phyloP scores from a whole-genome alignment of 2,113 vertebrate species.

The Ia io region DNA sequence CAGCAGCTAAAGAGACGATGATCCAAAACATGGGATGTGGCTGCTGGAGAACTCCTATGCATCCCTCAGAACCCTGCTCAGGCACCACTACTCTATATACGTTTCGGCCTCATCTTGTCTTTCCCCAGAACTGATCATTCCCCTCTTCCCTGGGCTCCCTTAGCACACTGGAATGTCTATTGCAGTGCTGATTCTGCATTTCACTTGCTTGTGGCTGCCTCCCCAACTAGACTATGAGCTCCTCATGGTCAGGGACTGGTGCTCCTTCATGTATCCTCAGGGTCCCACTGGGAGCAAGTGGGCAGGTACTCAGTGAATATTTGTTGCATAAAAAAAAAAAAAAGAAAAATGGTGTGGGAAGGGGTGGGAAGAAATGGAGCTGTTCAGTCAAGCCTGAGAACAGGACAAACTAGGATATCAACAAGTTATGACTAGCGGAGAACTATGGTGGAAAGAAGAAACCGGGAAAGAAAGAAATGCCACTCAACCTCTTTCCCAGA shows the following conservation, averaged over 20 bases:
- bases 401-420: too few relatives aligned
- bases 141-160: not conserved
- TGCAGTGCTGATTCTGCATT: too few relatives aligned
- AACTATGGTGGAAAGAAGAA: not conserved
- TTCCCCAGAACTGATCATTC: not conserved
- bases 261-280: not conserved
- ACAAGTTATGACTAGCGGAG: not conserved
- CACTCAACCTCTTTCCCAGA: too few relatives aligned
- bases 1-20: not conserved
- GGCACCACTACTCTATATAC: not conserved
- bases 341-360: not conserved
- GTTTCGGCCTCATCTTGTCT: not conserved
- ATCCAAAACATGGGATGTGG: rapidly evolving
- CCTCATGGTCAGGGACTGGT: not conserved
- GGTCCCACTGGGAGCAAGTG: not conserved
- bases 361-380: not conserved
- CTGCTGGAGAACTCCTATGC: not conserved
- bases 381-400: not conserved
- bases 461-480: too few relatives aligned
- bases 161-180: rapidly evolving
- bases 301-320: constrained; percentile 46
- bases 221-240: not conserved
- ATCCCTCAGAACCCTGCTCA: not conserved
- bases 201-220: not conserved
- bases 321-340: not conserved